Conservation (phyloP, 2,888 invertebrate species). For the Deilephila elpenor region DNA sequence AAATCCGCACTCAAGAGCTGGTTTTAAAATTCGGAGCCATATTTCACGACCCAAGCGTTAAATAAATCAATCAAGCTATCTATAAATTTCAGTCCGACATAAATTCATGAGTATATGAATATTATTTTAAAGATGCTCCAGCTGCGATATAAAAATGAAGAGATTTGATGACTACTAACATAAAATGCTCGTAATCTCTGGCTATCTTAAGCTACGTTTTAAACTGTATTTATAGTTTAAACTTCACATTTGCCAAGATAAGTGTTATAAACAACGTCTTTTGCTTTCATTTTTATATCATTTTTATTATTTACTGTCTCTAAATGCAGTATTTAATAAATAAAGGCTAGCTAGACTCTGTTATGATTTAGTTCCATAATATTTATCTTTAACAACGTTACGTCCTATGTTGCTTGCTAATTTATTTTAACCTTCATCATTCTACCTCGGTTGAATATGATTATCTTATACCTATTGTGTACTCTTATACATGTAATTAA, state of each 20-base stretch:
- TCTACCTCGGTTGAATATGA: no score
- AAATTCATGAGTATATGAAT: conserved; percentile 16
- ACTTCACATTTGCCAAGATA: not conserved
- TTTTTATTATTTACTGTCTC: not conserved
- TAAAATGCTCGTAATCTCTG: conserved; percentile 10
- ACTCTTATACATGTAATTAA: no score
- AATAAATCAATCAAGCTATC: not conserved
- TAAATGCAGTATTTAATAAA: not conserved
- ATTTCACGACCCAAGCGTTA: not conserved
- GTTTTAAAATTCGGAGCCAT: no score
- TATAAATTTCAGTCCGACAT: not conserved
- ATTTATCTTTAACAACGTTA: no score
- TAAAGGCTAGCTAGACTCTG: no score
- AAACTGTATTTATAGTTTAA: conserved; percentile 12
- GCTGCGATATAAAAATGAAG: conserved; percentile 22
- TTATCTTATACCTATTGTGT: no score
- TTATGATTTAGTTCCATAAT: no score
- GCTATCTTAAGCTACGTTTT: conserved; percentile 18
- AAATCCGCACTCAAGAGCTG: no score
- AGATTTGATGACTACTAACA: conserved; percentile 4
- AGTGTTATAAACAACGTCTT: not conserved
- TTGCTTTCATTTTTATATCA: not conserved
- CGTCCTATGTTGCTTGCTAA: no score
- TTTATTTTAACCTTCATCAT: no score
- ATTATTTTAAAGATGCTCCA: conserved; percentile 16